Evolutionary conservation across 1,140 invertebrate genomes (phyloP), one percentile per base, ranked within the genome.

Genomic region (Lethocerus indicus): DNA sequence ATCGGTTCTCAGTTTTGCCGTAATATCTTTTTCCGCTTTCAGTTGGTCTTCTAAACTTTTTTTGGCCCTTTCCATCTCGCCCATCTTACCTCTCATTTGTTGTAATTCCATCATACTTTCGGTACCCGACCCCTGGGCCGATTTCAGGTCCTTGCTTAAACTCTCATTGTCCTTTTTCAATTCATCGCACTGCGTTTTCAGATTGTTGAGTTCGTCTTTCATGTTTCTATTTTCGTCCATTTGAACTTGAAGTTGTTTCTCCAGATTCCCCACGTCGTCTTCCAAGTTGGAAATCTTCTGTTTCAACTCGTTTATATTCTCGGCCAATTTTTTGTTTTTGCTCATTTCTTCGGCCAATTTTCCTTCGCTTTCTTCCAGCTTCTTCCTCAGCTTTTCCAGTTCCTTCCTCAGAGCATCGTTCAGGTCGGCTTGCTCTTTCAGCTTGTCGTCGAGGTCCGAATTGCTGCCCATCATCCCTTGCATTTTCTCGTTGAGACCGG

Each of bases 21-120:
- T n/a, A 36, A 20, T 37, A 2, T 28, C 26, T 36, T 28, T 47
- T 47, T 47, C 44, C 3, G 12, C 12, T 27, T 47, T 13, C 18
- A 47, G 27, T 47, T 27, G 25, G 3, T 47, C 27, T 47, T 47
- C 37, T 16, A 39, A 39, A 39, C 21, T 16, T 16, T 39, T 39
- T 7, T 20, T 28, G 6, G 4, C 3, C 6, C 12, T 29, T 27
- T 29, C 44, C 3, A 47, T 29, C 3, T 47, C 44, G 14, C 18
- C 44, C 7, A 18, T 29, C 44, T 29, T 3, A n/a, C 21, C 24
- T 47, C 35, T 47, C 18, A 47, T 12, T 47, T 29, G 12, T 4
- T 47, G n/a, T 18, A 18, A 18, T 39, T 39, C 37, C 16, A 18
- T 16, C n/a, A 39, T 39, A 7, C 6, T 5, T 39, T 14, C 37